These are phyloP conservation scores for Drosophila nigricruria DNA, from an alignment of 2,888 invertebrate genomes.

Conservation along the genomic window DNA sequence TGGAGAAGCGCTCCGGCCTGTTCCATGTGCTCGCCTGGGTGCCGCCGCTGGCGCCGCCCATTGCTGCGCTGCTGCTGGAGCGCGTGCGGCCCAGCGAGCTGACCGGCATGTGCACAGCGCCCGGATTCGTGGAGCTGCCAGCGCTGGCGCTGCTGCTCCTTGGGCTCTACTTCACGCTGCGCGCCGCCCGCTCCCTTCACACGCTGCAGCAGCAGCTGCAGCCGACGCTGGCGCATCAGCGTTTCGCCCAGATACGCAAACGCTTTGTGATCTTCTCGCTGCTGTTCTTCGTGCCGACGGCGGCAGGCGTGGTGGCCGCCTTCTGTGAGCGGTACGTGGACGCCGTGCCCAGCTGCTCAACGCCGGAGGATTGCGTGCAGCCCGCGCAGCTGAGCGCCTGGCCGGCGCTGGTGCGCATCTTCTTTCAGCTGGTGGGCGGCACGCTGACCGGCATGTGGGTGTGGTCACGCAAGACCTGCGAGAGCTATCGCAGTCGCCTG, in stretches of 20 bases:
- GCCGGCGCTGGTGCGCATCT: conserved; percentile 80
- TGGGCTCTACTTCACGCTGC: conserved; percentile 83
- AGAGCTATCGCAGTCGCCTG: conserved; percentile 83
- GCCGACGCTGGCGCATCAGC: conserved; percentile 82
- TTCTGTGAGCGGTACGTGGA: conserved; percentile 82
- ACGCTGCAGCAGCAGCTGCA: conserved; percentile 82
- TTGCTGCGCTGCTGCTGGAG: conserved; percentile 92
- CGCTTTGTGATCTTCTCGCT: conserved; percentile 84
- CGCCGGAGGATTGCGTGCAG: conserved; percentile 80
- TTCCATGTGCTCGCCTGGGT: conserved; percentile 96
- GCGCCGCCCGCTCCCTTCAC: conserved; percentile 83
- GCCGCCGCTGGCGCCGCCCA: conserved; percentile 93
- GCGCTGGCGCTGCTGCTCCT: conserved; percentile 79
- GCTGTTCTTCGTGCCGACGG: conserved; percentile 83
- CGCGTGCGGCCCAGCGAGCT: conserved; percentile 92
- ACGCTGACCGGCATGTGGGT: conserved; percentile 85
- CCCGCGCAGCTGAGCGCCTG: conserved; percentile 75
- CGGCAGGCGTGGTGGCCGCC: conserved; percentile 78
- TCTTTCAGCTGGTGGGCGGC: conserved; percentile 84
- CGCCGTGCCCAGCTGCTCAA: conserved; percentile 79
- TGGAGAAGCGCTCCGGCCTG: conserved; percentile 93
- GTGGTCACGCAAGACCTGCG: conserved; percentile 85
- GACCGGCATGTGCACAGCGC: conserved; percentile 92
- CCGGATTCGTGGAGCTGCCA: conserved; percentile 84
- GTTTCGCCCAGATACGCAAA: conserved; percentile 84